These are phyloP conservation scores for Oreotragus oreotragus DNA, from an alignment of 2,113 vertebrate species.

Conservation along the genomic window DNA sequence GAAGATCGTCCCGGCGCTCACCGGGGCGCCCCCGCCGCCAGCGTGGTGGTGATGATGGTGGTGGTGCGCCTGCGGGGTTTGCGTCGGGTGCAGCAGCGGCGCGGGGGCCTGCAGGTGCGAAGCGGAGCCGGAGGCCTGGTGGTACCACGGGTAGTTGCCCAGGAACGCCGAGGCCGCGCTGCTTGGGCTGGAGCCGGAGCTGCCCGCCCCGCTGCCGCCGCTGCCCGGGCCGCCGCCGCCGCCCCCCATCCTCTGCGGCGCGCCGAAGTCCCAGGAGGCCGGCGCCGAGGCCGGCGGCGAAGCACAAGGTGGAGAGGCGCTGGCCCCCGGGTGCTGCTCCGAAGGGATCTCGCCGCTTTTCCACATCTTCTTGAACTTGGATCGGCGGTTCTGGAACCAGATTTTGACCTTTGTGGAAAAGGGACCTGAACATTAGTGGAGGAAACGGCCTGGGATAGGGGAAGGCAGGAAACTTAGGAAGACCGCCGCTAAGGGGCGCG, in stretches of 20 bases:
- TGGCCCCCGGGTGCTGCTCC: constrained; percentile 88
- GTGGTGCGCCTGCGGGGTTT: constrained; percentile 80
- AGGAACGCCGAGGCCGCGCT: constrained; percentile 88
- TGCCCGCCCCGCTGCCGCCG: constrained; percentile 80
- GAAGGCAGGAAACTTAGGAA: neutral
- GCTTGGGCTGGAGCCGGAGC: constrained; percentile 81
- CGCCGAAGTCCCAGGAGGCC: constrained; percentile 92
- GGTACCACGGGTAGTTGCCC: constrained; percentile 96
- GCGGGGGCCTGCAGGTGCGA: constrained; percentile 86
- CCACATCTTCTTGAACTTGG: constrained; percentile 99
- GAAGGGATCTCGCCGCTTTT: constrained; percentile 94
- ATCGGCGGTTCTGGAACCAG: constrained; percentile 96
- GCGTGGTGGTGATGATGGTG: constrained; percentile 79
- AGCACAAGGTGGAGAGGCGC: constrained; percentile 87
- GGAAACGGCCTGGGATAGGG: neutral
- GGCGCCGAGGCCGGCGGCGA: constrained; percentile 84
- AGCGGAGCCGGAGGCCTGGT: constrained; percentile 85
- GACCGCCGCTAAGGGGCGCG: neutral
- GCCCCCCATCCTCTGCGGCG: constrained; percentile 85
- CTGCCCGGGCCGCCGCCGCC: constrained; percentile 66
- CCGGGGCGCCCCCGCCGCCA: constrained; percentile 81
- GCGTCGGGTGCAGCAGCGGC: constrained; percentile 86
- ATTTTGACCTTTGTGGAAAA: constrained; percentile 89
- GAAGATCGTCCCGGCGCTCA: constrained; percentile 93
- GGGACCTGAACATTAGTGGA: neutral